A percentile compares a stretch with the other conserved stretches of the same genome.
Conservation (phyloP, 37 sponge, comb jelly and placozoan genomes). For the Ephydatia muelleri region DNA sequence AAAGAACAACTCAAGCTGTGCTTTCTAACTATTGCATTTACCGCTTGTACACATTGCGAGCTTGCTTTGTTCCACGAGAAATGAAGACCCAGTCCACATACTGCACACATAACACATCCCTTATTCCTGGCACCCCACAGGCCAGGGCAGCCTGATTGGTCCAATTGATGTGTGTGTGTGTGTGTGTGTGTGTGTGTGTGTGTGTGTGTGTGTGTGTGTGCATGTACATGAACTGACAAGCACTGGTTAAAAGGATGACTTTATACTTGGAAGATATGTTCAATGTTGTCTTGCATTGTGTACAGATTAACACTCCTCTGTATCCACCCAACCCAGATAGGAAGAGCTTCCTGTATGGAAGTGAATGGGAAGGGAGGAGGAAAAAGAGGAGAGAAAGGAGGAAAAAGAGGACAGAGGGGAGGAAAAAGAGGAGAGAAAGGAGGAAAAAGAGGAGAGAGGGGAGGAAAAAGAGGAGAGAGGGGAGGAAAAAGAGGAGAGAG, state of each 20-base stretch:
- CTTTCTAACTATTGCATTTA: background rate
- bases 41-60: slow-evolving; percentile 51
- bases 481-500: background rate
- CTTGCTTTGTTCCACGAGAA: slow-evolving; percentile 24
- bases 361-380: background rate
- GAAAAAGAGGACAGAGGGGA: background rate
- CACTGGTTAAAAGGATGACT: background rate
- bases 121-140: background rate
- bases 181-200: slow-evolving; percentile 8
- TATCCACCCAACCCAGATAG: slow-evolving; percentile 58
- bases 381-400: background rate
- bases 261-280: slow-evolving; percentile 34
- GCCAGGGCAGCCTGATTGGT: slow-evolving; percentile 24
- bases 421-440: background rate
- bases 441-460: background rate
- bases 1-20: background rate
- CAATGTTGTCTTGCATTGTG: background rate
- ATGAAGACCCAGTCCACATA: slow-evolving; percentile 61
- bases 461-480: background rate
- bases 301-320: background rate
- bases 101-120: slow-evolving; percentile 6
- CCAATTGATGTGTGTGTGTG: background rate
- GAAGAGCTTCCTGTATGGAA: slow-evolving; percentile 31
- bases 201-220: slow-evolving; percentile 32
- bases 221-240: background rate